Evolutionary conservation across 2,888 invertebrate genomes (phyloP).

Genomic region (Phoronis australis): DNA sequence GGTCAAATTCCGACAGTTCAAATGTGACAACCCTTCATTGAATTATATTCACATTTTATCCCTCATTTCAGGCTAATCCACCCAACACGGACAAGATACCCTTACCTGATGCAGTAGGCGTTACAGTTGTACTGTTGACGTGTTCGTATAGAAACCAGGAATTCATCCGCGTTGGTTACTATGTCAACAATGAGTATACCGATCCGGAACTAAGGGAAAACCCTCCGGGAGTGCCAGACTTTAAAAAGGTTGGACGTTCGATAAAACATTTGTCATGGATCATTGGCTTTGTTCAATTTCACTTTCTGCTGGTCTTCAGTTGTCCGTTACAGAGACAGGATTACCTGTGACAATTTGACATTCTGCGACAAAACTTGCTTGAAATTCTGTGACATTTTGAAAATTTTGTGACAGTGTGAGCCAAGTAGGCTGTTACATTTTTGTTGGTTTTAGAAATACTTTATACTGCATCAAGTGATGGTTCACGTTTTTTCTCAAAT

Average conservation of each 20-base stretch:
- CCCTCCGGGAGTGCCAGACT: constrained; percentile 85
- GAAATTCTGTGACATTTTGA: no score
- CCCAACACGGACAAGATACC: constrained; percentile 92
- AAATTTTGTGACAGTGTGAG: neutral
- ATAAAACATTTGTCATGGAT: no score
- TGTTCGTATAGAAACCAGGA: constrained; percentile 86
- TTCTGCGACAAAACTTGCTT: no score
- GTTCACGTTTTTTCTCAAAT: no score
- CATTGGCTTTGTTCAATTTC: no score
- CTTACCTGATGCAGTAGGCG: constrained; percentile 93
- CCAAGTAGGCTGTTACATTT: neutral
- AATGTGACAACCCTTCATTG: neutral
- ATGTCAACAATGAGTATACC: constrained; percentile 94
- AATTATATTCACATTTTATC: neutral
- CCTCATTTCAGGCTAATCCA: constrained; percentile 73
- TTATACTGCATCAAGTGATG: no score
- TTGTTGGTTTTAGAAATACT: no score
- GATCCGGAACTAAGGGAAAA: constrained; percentile 91
- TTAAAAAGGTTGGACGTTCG: constrained; percentile 97
- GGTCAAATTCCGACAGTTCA: neutral
- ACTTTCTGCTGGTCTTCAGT: no score
- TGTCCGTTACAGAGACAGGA: no score
- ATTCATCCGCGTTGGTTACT: constrained; percentile 96
- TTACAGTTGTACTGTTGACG: constrained; percentile 91
- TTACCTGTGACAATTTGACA: no score